phyloP scores from a whole-genome alignment of 2,113 vertebrate genomes.

The Catagonus wagneri region DNA sequence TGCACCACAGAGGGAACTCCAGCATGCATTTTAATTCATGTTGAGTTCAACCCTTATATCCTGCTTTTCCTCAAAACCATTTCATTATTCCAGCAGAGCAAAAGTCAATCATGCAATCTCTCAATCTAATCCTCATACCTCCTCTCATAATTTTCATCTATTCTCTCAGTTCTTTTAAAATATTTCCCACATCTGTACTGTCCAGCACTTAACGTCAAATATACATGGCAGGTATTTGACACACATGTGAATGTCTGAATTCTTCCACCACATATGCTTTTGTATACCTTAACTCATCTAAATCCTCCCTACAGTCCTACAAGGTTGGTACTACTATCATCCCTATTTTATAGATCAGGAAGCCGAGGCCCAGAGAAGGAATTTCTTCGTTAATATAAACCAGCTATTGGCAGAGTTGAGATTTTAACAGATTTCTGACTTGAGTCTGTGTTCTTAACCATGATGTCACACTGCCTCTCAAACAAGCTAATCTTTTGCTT shows the following conservation, averaged over 20 bases:
- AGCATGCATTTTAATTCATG: no score
- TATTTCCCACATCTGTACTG: background rate
- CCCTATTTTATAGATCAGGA: background rate
- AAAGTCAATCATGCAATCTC: background rate
- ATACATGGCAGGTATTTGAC: background rate
- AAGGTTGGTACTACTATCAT: background rate
- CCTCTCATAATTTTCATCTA: background rate
- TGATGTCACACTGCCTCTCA: background rate
- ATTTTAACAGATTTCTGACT: background rate
- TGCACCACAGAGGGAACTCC: no score
- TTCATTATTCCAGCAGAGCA: background rate
- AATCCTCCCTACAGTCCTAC: background rate
- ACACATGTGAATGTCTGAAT: background rate
- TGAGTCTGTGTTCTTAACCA: background rate
- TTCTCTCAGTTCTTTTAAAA: background rate
- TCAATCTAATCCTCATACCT: background rate
- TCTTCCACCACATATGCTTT: background rate
- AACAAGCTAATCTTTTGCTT: background rate
- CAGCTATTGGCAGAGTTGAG: background rate
- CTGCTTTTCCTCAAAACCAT: background rate
- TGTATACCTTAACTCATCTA: background rate
- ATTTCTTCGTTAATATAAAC: background rate
- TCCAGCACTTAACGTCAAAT: conserved; percentile 14
- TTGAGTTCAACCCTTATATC: background rate
- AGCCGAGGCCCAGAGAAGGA: background rate